Conservation (phyloP, 2,797 vertebrate genomes). For the Schizopygopsis malacanthus region DNA sequence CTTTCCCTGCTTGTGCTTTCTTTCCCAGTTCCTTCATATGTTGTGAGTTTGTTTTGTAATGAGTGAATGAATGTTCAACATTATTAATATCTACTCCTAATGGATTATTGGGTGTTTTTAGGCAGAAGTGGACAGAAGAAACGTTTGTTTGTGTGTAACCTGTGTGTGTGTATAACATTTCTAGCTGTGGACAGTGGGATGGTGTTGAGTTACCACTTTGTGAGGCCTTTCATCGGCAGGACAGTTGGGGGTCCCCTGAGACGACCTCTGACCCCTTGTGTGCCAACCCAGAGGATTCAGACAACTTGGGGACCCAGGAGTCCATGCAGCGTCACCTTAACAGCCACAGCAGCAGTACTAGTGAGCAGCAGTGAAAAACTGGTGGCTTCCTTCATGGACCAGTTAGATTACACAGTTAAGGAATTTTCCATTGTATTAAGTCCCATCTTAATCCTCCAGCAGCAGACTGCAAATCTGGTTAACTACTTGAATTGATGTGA, state of each 20-base stretch:
- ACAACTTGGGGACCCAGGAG: conserved; percentile 78
- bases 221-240: conserved; percentile 89
- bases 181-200: conserved; percentile 96
- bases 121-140: conserved; percentile 7
- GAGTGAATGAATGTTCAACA: neutral
- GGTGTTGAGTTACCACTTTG: conserved; percentile 91
- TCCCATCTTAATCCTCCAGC: neutral
- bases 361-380: conserved; percentile 51
- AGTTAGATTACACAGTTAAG: conserved; percentile 19
- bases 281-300: conserved; percentile 69
- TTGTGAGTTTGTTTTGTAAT: conserved; percentile 20
- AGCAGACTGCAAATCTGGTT: conserved; percentile 4
- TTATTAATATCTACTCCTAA: neutral
- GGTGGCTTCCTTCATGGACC: neutral
- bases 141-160: conserved; percentile 60
- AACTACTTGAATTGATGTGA: conserved; percentile 4
- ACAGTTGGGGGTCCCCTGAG: conserved; percentile 84
- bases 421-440: neutral
- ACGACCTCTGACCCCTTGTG: conserved; percentile 76
- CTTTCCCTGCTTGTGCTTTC: conserved; percentile 40
- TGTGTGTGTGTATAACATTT: conserved; percentile 78
- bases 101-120: neutral
- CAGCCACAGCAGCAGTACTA: conserved; percentile 78
- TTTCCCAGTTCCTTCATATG: conserved; percentile 1
- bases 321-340: conserved; percentile 82